phyloP scores from a whole-genome alignment of 1,140 invertebrate genomes.

The Drosophila ercepeae region DNA sequence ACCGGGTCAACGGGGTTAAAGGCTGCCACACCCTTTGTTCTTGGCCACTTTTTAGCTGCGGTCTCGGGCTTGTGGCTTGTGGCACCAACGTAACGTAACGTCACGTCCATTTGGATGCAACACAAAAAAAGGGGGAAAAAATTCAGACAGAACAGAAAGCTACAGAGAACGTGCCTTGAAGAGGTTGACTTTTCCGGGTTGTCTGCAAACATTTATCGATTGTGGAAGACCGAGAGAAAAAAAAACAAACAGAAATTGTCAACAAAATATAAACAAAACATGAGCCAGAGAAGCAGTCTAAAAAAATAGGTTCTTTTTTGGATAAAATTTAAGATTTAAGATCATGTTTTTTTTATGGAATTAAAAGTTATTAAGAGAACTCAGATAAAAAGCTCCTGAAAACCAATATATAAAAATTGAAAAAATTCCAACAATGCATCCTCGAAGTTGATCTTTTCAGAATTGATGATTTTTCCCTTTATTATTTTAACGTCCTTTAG shows the following conservation, averaged over 20 bases:
- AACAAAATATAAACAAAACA: constrained; percentile 15
- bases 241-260: too few species aligned
- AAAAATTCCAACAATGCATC: neutral
- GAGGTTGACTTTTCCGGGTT: constrained; percentile 18
- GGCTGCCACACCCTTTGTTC: neutral
- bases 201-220: constrained; percentile 25
- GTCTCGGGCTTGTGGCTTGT: constrained; percentile 26
- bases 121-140: constrained; percentile 5
- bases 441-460: constrained; percentile 4
- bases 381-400: too few species aligned
- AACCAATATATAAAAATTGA: too few species aligned
- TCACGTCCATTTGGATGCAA: constrained; percentile 48
- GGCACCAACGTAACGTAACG: constrained; percentile 48
- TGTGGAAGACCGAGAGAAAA: constrained; percentile 1
- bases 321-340: too few species aligned
- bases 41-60: constrained; percentile 10
- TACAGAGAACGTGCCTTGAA: constrained; percentile 15
- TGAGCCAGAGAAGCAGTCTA: too few species aligned
- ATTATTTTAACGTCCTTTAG: neutral
- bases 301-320: too few species aligned
- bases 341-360: too few species aligned
- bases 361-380: too few species aligned
- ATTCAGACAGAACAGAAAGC: neutral
- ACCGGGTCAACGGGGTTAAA: neutral
- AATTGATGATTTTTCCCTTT: constrained; percentile 25